Percentiles rank a stretch among this genome's conserved stretches.
Evolutionary conservation across 2,797 vertebrate genomes (phyloP).

Genomic region (Falco cherrug): DNA sequence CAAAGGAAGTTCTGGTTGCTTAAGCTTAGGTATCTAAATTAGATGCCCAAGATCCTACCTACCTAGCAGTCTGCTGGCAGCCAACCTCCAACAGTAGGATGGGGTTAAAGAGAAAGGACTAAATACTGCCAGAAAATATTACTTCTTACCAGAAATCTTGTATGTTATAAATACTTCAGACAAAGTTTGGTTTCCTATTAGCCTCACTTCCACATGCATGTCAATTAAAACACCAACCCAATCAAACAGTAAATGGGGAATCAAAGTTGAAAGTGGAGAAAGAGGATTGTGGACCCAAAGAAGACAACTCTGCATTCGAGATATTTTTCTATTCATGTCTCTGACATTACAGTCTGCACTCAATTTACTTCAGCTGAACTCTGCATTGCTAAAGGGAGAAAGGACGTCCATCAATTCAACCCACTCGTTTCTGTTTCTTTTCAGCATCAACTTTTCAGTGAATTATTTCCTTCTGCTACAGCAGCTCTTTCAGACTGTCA

Average conservation of each 20-base stretch:
- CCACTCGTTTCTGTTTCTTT: conserved; percentile 38
- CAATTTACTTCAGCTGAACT: conserved; percentile 30
- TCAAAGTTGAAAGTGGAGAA: neutral
- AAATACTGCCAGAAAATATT: neutral
- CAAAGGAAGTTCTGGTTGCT: neutral
- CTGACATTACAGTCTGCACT: neutral
- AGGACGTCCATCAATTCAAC: neutral
- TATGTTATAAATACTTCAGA: neutral
- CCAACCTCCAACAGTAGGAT: neutral
- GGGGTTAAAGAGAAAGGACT: neutral
- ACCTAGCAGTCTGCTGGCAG: neutral
- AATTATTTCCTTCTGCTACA: conserved; percentile 2
- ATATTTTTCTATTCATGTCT: neutral
- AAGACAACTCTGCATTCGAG: neutral
- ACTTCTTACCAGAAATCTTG: neutral
- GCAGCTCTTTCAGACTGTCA: neutral
- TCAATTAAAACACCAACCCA: neutral
- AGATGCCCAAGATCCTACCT: neutral
- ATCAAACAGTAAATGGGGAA: neutral
- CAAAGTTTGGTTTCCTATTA: neutral
- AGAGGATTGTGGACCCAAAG: neutral
- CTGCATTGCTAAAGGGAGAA: conserved; percentile 24
- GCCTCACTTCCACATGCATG: neutral
- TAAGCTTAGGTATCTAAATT: neutral
- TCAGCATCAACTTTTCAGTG: neutral